Conservation (phyloP, 2,888 invertebrate genomes). For the Dryadula phaetusa region DNA sequence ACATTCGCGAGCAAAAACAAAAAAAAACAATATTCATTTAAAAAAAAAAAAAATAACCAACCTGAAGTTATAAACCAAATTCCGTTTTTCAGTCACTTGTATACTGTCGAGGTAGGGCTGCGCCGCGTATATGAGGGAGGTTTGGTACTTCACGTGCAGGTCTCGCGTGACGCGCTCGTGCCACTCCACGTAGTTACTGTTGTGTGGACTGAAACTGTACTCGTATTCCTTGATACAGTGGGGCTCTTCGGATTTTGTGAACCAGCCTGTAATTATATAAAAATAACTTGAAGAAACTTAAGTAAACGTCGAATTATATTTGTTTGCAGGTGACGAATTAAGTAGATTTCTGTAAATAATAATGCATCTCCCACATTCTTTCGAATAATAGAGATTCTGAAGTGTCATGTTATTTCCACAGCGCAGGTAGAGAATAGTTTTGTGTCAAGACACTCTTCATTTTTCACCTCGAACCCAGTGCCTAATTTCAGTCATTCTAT, state of each 20-base stretch:
- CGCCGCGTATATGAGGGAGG: slow-evolving; percentile 90
- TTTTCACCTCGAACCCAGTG: too few relatives aligned
- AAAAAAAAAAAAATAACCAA: slow-evolving; percentile 45
- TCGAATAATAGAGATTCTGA: too few relatives aligned
- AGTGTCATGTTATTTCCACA: too few relatives aligned
- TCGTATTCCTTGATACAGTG: slow-evolving; percentile 92
- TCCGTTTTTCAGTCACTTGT: slow-evolving; percentile 94
- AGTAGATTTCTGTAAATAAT: too few relatives aligned
- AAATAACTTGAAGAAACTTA: too few relatives aligned
- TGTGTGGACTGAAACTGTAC: slow-evolving; percentile 88
- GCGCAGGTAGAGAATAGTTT: too few relatives aligned
- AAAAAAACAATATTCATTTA: background rate
- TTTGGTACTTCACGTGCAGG: slow-evolving; percentile 83
- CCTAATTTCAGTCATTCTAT: too few relatives aligned
- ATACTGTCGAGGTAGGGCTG: slow-evolving; percentile 92
- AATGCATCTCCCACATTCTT: too few relatives aligned
- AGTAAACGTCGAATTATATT: too few relatives aligned
- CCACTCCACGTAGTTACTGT: slow-evolving; percentile 93
- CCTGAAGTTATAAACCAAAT: slow-evolving; percentile 93
- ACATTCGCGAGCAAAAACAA: too few relatives aligned
- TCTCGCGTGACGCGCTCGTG: slow-evolving; percentile 89
- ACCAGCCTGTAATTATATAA: slow-evolving; percentile 89
- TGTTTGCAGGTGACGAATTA: too few relatives aligned
- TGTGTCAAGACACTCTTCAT: too few relatives aligned
- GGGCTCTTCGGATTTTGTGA: slow-evolving; percentile 91